These are phyloP conservation scores for Zeugodacus cucurbitae DNA, from an alignment of 1,140 invertebrate genomes.

Conservation along the genomic window DNA sequence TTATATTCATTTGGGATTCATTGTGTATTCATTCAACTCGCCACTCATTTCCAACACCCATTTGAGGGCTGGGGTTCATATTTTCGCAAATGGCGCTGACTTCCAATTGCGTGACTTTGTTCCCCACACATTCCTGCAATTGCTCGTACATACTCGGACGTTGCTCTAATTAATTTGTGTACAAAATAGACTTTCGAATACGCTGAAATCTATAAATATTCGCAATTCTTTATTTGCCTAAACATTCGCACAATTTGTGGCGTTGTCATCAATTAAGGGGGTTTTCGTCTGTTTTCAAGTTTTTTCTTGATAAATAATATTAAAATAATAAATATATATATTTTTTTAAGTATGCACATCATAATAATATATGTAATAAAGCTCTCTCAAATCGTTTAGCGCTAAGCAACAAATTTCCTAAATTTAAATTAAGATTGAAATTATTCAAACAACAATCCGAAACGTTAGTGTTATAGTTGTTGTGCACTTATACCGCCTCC, in stretches of 20 bases:
- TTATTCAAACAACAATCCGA: neutral
- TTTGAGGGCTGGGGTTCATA: neutral
- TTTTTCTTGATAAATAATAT: too few species aligned
- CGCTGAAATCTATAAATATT: neutral
- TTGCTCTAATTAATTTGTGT: slow-evolving; percentile 25
- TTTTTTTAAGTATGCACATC: too few species aligned
- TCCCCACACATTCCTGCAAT: neutral
- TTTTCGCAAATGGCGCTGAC: neutral
- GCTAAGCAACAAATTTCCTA: too few species aligned
- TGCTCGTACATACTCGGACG: neutral
- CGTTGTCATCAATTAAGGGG: neutral
- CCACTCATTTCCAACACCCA: neutral
- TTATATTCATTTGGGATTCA: neutral
- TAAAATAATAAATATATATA: too few species aligned
- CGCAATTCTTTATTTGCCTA: neutral
- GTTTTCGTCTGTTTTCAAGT: too few species aligned
- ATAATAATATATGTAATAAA: too few species aligned
- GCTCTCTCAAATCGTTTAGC: too few species aligned
- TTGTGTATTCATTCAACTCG: neutral
- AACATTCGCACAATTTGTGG: neutral
- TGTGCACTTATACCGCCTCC: too few species aligned
- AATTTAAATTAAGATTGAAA: too few species aligned
- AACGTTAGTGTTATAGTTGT: neutral
- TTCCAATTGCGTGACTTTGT: neutral
- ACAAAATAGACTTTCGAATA: neutral